phyloP scores from a whole-genome alignment of 1,140 invertebrate genomes.

The Leptoteleia sp. region DNA sequence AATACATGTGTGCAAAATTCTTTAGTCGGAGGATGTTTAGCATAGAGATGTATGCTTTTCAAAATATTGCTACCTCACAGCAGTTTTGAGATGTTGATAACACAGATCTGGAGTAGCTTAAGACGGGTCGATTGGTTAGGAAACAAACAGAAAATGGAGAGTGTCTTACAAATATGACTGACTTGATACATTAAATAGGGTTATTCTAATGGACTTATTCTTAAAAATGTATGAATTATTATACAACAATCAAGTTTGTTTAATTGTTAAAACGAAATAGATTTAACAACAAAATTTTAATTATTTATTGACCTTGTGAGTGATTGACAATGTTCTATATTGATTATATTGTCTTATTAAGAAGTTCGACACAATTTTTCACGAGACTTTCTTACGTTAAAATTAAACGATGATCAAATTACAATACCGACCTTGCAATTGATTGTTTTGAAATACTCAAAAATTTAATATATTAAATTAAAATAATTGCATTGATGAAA shows the following conservation, averaged over 20 bases:
- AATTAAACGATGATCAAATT: too few relatives aligned
- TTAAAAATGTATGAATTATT: too few relatives aligned
- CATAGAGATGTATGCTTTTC: constrained; percentile 11
- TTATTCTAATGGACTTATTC: too few relatives aligned
- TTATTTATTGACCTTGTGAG: constrained; percentile 7
- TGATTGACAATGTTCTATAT: constrained; percentile 15
- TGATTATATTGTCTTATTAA: constrained; percentile 12
- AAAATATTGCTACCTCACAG: constrained; percentile 18
- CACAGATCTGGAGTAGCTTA: constrained; percentile 8
- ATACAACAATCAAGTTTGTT: background rate
- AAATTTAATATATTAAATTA: too few relatives aligned
- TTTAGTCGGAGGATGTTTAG: constrained; percentile 10
- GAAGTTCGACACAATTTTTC: constrained; percentile 3
- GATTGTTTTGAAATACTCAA: too few relatives aligned
- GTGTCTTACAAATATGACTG: background rate
- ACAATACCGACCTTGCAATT: too few relatives aligned
- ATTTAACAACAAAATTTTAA: constrained; percentile 18
- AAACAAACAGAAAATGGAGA: constrained; percentile 15
- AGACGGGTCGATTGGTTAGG: constrained; percentile 14
- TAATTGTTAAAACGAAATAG: constrained; percentile 10
- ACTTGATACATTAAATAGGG: too few relatives aligned
- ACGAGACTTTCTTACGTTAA: too few relatives aligned
- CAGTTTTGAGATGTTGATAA: constrained; percentile 23
- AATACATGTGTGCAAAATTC: constrained; percentile 30
- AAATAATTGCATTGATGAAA: too few relatives aligned